Conservation (phyloP, 2,888 invertebrate species). For the Heliothis peltigera region DNA sequence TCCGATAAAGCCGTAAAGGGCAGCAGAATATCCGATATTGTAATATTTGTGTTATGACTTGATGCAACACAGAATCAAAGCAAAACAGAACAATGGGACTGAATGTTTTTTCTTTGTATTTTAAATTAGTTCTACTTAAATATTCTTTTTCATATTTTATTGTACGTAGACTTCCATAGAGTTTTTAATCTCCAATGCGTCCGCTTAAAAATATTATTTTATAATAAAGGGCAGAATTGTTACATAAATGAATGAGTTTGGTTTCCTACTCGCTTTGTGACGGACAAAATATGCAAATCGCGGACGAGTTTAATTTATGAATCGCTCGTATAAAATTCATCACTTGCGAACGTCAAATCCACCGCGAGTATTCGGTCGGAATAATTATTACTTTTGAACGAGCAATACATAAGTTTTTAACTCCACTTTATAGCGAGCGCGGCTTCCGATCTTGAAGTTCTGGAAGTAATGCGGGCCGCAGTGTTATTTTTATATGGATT, state of each 20-base stretch:
- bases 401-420: conserved; percentile 41
- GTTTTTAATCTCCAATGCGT: conserved; percentile 1
- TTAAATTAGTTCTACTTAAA: not conserved
- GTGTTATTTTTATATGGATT: too few species aligned
- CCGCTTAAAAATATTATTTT: conserved; percentile 9
- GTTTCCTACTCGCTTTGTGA: conserved; percentile 42
- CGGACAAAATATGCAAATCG: conserved; percentile 56
- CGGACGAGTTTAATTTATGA: conserved; percentile 53
- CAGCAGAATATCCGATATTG: not conserved
- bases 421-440: conserved; percentile 9
- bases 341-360: conserved; percentile 48
- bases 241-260: conserved; percentile 37
- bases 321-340: conserved; percentile 54
- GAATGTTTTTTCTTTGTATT: not conserved
- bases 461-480: conserved; percentile 4
- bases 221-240: conserved; percentile 27
- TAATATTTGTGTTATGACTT: not conserved
- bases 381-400: conserved; percentile 47
- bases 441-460: conserved; percentile 5
- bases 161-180: not conserved
- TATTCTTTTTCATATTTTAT: not conserved
- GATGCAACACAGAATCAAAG: not conserved
- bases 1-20: conserved; percentile 7
- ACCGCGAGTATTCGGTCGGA: conserved; percentile 39
- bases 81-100: not conserved